Evolutionary conservation across 2,888 invertebrate genomes (phyloP), one percentile per base, ranked within the genome.

Genomic region (Heterodera filipjevi): DNA sequence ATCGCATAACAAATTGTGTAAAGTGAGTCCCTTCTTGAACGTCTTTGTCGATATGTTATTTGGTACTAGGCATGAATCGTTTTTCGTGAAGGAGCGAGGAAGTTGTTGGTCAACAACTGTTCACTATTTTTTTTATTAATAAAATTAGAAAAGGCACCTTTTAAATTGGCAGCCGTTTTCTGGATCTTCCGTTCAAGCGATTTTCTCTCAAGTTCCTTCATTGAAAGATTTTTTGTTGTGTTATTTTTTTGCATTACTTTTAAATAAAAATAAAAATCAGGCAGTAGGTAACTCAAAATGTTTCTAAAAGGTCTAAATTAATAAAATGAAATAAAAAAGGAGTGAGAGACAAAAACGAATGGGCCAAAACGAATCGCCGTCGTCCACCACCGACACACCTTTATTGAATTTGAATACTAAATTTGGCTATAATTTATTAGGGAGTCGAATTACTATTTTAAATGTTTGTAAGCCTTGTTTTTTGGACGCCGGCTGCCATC

Each of bases 101-200:
- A 75, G 66, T 59, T 44, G 39, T 5, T 33, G 19, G 6, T 75
- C 75, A 64, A 35, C 66, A 22, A 49, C 75, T 75, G 39, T 49
- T 32, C 27, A 66, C n/a, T n/a, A n/a, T n/a, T 33, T 74, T 32
- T 53, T 8, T 6, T 64, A 33, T 66, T 73, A 73, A 73, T 33
- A 19, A 49, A 71, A 32, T 59, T 46, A 22, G 27, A 30, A 10
- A 59, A 64, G 66, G 19, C 6, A 75, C 75, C 59, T 75, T 75
- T 75, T 22, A 75, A 75, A 39, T 75, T 75, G 32, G 66, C 64
- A 22, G 68, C 46, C 19, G 75, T 75, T 59, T 75, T 75, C 32
- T 75, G 53, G 30, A 75, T 30, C 12, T 75, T 75, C 22, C 66
- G 53, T 64, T 75, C 75, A 44, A 75, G n/a, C 22, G 75, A 75